phyloP scores from a whole-genome alignment of 2,797 vertebrate genomes.

The Myotis myotis region DNA sequence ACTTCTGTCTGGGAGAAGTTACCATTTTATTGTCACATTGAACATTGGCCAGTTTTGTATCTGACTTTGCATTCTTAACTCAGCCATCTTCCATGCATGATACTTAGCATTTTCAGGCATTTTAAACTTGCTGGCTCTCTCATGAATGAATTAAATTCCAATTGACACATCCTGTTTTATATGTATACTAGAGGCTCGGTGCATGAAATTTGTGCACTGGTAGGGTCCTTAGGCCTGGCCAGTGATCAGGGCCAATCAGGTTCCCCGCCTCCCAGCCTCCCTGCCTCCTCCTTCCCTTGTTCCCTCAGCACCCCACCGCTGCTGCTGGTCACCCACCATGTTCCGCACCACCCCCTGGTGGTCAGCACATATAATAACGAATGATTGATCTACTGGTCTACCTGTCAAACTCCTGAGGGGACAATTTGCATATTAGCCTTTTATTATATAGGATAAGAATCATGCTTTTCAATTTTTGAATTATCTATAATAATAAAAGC shows the following conservation, averaged over 20 bases:
- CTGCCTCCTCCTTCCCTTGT: too few relatives aligned
- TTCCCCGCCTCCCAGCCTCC: too few relatives aligned
- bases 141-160: background rate
- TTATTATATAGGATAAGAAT: background rate
- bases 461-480: background rate
- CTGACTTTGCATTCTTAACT: background rate
- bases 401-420: too few relatives aligned
- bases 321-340: too few relatives aligned
- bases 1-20: background rate
- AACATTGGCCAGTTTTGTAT: background rate
- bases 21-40: background rate
- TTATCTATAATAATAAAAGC: background rate
- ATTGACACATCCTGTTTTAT: background rate
- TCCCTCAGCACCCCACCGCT: too few relatives aligned
- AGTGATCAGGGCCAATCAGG: too few relatives aligned
- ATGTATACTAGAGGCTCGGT: background rate
- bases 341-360: too few relatives aligned
- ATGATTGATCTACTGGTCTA: too few relatives aligned
- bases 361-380: too few relatives aligned
- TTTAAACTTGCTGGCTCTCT: constrained; percentile 31
- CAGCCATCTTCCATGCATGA: background rate
- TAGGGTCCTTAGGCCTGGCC: too few relatives aligned
- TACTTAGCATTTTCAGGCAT: background rate
- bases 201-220: too few relatives aligned
- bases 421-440: too few relatives aligned